A percentile compares a stretch with the other conserved stretches of the same genome.
phyloP scores from a whole-genome alignment of 1,140 invertebrate species.

The Hermetia illucens region DNA sequence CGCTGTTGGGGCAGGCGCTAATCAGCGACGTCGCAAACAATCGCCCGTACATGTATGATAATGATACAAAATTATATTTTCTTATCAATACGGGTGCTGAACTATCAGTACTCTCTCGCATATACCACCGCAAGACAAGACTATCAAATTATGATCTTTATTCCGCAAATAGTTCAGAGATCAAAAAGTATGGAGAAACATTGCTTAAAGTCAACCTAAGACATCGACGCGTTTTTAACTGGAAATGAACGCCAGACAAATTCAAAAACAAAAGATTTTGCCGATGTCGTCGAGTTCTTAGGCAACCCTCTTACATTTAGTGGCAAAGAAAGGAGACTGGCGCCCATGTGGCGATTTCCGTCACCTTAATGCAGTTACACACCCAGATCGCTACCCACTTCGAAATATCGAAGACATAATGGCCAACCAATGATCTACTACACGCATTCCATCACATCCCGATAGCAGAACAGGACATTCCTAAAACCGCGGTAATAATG shows the following conservation, averaged over 20 bases:
- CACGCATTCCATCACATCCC: constrained; percentile 34
- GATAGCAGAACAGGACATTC: constrained; percentile 16
- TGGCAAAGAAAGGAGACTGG: constrained; percentile 24
- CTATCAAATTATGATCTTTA: not conserved
- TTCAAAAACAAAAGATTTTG: too few relatives aligned
- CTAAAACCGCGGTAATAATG: constrained; percentile 26
- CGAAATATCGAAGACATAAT: constrained; percentile 26
- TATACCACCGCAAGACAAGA: too few relatives aligned
- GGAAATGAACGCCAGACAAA: too few relatives aligned
- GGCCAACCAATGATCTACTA: constrained; percentile 32
- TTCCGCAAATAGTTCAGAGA: constrained; percentile 8
- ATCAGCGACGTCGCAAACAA: too few relatives aligned
- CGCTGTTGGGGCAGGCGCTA: too few relatives aligned
- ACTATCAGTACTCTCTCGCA: not conserved
- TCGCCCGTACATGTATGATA: too few relatives aligned
- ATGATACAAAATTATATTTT: too few relatives aligned
- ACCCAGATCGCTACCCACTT: constrained; percentile 22
- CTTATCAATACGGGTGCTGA: constrained; percentile 1
- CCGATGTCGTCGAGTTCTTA: constrained; percentile 26
- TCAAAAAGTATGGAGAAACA: constrained; percentile 22
- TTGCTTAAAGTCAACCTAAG: constrained; percentile 21
- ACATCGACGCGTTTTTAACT: constrained; percentile 16
- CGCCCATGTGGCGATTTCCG: constrained; percentile 31
- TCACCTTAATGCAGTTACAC: constrained; percentile 26
- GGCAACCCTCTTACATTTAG: constrained; percentile 31